Evolutionary conservation across 2,888 invertebrate species (phyloP).

Genomic region (Augochlorella aurata): DNA sequence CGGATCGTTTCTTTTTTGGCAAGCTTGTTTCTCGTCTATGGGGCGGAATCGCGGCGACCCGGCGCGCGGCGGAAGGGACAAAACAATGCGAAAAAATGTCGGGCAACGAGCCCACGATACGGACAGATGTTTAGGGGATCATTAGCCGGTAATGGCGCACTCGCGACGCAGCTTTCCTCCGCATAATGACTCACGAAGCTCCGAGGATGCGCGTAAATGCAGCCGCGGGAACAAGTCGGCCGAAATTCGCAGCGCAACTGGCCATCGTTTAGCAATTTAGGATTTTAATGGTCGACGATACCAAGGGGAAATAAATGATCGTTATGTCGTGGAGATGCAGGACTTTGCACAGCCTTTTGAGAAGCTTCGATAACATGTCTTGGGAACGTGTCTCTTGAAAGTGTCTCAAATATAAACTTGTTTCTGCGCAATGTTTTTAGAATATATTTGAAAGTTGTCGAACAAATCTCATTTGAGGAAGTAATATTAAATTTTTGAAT

Average conservation of each 20-base stretch:
- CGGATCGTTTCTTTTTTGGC: conserved; percentile 3
- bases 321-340: background rate
- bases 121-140: conserved; percentile 70
- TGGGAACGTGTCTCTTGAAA: no score
- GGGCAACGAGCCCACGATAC: conserved; percentile 59
- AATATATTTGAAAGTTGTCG: no score
- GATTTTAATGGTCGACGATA: background rate
- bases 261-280: background rate
- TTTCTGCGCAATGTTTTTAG: no score
- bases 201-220: conserved; percentile 6
- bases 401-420: no score
- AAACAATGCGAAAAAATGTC: conserved; percentile 44
- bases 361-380: no score
- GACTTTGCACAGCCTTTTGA: no score
- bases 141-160: conserved; percentile 64
- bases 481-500: no score
- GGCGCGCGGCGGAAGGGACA: conserved; percentile 17
- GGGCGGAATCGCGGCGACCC: conserved; percentile 22
- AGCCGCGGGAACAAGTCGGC: background rate
- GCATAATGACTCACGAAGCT: conserved; percentile 50
- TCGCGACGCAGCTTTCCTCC: conserved; percentile 44
- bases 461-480: no score
- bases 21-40: background rate
- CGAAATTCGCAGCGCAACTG: background rate
- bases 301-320: background rate